Percentiles rank a stretch among this genome's conserved stretches.
Conservation (phyloP, 1,140 invertebrate species). For the Drosophila melanica region DNA sequence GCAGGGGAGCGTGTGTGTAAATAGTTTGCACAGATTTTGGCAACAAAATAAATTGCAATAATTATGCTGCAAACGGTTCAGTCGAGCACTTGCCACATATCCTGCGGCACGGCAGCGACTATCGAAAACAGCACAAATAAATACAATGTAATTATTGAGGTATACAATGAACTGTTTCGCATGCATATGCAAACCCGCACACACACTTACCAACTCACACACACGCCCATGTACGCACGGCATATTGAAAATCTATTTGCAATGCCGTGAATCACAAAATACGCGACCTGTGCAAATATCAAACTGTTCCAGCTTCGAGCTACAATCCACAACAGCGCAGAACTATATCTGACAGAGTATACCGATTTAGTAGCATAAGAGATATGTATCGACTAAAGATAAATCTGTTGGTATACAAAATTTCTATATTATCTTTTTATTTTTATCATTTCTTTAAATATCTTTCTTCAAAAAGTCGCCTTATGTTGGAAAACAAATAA, state of each 20-base stretch:
- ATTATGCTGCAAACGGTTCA: conserved; percentile 60
- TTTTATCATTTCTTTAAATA: no score
- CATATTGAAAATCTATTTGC: conserved; percentile 68
- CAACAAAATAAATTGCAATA: conserved; percentile 77
- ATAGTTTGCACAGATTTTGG: conserved; percentile 70
- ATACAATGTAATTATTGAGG: conserved; percentile 79
- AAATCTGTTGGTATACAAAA: no score
- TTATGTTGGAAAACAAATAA: no score
- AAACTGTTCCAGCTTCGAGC: conserved; percentile 46
- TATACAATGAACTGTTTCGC: conserved; percentile 56
- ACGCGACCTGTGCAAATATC: conserved; percentile 76
- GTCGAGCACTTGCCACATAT: conserved; percentile 34
- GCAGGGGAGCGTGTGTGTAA: conserved; percentile 35
- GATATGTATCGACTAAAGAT: neutral
- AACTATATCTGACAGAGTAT: neutral
- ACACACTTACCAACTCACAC: conserved; percentile 13
- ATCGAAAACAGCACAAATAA: conserved; percentile 71
- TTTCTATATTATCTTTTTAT: no score
- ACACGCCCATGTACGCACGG: conserved; percentile 5
- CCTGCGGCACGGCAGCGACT: conserved; percentile 37
- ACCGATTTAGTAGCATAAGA: conserved; percentile 1
- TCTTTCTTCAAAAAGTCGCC: no score
- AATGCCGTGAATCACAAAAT: conserved; percentile 73
- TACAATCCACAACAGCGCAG: conserved; percentile 14
- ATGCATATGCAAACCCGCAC: conserved; percentile 17